These are phyloP conservation scores for Ferdinandea cuprea DNA, from an alignment of 2,888 invertebrate species.

Conservation along the genomic window DNA sequence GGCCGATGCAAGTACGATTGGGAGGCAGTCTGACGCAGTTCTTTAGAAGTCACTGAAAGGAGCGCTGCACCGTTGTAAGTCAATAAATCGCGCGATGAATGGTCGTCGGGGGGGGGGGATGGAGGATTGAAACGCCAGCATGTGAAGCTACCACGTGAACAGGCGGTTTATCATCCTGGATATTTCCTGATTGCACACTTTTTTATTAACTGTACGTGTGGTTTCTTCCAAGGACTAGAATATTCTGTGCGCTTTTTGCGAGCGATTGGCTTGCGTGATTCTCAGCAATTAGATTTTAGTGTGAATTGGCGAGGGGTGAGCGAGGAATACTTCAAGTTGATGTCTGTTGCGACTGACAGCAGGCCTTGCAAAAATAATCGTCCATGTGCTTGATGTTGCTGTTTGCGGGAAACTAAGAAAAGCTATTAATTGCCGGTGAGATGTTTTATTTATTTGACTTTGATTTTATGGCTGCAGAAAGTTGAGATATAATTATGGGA, in stretches of 20 bases:
- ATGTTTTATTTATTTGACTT: constrained; percentile 65
- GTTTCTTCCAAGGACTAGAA: constrained; percentile 26
- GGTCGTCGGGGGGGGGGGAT: constrained; percentile 20
- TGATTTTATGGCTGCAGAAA: constrained; percentile 39
- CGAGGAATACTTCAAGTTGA: constrained; percentile 14
- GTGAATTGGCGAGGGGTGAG: constrained; percentile 44
- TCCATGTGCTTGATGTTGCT: constrained; percentile 13
- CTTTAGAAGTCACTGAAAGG: constrained; percentile 69
- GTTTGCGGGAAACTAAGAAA: constrained; percentile 36
- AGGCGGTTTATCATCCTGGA: constrained; percentile 74
- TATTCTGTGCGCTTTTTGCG: constrained; percentile 21
- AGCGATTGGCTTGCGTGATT: constrained; percentile 57
- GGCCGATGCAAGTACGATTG: constrained; percentile 68
- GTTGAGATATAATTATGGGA: constrained; percentile 16
- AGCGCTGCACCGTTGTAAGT: constrained; percentile 66
- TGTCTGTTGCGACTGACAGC: constrained; percentile 72
- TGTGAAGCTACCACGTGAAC: constrained; percentile 70
- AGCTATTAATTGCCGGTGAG: constrained; percentile 62
- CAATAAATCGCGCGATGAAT: constrained; percentile 70
- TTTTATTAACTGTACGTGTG: constrained; percentile 7
- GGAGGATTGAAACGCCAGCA: constrained; percentile 16
- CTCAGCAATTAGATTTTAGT: constrained; percentile 62
- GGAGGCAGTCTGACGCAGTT: constrained; percentile 64
- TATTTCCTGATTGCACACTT: constrained; percentile 72
- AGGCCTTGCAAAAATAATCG: constrained; percentile 61